Percentiles rank a stretch among this genome's conserved stretches.
phyloP scores from a whole-genome alignment of 92 coral and sea anemone species.

The Umimayanthus chanpuru region DNA sequence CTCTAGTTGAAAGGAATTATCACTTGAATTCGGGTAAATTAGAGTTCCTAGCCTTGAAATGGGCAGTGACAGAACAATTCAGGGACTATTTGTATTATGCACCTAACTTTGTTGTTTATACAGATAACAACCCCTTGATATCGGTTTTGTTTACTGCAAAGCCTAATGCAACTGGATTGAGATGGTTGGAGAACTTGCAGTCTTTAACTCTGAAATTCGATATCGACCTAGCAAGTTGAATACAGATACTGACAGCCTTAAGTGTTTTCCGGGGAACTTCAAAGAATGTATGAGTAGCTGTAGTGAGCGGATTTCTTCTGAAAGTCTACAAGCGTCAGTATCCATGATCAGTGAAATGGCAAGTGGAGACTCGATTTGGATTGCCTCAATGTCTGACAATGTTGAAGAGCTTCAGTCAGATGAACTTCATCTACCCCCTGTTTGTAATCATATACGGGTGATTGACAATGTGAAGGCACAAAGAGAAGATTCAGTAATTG shows the following conservation, averaged over 20 bases:
- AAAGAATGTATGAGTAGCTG: too few relatives aligned
- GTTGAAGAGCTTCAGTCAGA: not conserved
- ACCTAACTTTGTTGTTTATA: not conserved
- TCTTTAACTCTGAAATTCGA: constrained; percentile 26
- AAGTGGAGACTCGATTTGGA: too few relatives aligned
- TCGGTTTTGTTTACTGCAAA: not conserved
- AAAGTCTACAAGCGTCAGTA: too few relatives aligned
- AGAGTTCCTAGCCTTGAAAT: not conserved
- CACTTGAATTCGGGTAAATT: not conserved
- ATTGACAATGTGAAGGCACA: constrained; percentile 28
- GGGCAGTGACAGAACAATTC: constrained; percentile 8
- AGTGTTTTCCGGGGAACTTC: too few relatives aligned
- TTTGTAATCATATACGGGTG: constrained; percentile 34
- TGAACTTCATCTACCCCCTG: not conserved
- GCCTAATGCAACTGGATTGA: not conserved
- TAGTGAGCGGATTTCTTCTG: too few relatives aligned
- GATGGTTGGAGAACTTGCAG: constrained; percentile 23
- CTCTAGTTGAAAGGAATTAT: not conserved
- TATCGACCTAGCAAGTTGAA: not conserved
- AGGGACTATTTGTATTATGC: constrained; percentile 6
- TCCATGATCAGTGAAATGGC: too few relatives aligned
- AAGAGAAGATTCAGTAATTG: not conserved
- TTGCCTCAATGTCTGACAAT: too few relatives aligned
- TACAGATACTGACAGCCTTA: too few relatives aligned
- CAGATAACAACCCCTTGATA: constrained; percentile 3